Conservation (phyloP, 2,113 vertebrate species). For the Callospermophilus lateralis region DNA sequence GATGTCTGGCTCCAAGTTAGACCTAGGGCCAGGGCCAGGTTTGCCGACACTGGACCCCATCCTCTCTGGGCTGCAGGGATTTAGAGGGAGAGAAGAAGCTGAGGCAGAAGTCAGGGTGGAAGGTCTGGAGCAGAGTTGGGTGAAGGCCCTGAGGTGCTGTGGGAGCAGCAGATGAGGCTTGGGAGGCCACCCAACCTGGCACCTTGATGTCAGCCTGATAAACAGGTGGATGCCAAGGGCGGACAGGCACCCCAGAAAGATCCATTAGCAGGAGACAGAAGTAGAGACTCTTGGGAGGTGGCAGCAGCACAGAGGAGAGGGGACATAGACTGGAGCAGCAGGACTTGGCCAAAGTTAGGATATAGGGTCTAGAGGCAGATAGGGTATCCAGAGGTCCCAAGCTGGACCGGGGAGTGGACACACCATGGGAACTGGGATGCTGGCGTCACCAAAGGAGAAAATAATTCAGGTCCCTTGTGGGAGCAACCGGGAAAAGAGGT, state of each 20-base stretch:
- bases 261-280: not conserved
- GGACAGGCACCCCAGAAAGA: not conserved
- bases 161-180: not conserved
- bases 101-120: not conserved
- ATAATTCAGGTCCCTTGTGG: fast-evolving
- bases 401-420: not conserved
- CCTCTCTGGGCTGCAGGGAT: fast-evolving
- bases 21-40: fast-evolving
- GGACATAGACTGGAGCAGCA: not conserved
- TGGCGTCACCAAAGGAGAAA: not conserved
- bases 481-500: not conserved
- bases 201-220: not conserved
- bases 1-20: not conserved
- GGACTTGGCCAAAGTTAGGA: not conserved
- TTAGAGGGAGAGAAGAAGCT: not conserved
- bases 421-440: not conserved
- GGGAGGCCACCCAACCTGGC: no score
- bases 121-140: not conserved
- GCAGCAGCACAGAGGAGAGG: not conserved
- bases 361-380: not conserved
- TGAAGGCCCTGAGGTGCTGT: not conserved
- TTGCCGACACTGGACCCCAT: fast-evolving
- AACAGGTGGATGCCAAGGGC: not conserved
- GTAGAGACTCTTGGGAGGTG: not conserved
- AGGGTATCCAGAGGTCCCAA: not conserved